phyloP scores from a whole-genome alignment of 2,797 vertebrate genomes.

The Paramormyrops hopkinsi region DNA sequence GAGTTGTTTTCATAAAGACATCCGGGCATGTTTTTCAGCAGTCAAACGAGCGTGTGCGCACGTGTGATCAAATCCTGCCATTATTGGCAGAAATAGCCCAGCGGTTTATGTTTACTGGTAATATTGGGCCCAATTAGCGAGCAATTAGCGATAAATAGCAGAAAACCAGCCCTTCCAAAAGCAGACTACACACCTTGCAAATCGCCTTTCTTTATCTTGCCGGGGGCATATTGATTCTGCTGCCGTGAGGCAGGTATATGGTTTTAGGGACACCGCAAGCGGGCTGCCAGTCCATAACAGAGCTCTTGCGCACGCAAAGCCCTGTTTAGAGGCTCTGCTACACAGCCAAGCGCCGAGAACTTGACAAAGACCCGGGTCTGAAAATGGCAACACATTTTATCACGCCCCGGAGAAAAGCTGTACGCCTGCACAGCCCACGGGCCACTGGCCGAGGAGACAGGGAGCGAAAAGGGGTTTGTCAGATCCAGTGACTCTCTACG shows the following conservation, averaged over 20 bases:
- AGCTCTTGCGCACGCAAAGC: background rate
- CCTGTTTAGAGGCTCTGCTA: background rate
- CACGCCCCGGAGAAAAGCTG: background rate
- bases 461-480: background rate
- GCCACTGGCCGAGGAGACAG: background rate
- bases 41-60: background rate
- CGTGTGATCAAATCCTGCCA: background rate
- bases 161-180: background rate
- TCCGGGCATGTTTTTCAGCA: background rate
- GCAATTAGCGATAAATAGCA: background rate
- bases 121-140: background rate
- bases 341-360: background rate
- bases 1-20: background rate
- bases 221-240: background rate
- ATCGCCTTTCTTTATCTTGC: background rate
- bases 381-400: conserved; percentile 2
- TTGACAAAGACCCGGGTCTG: background rate
- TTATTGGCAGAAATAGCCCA: background rate
- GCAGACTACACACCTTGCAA: background rate
- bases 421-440: background rate
- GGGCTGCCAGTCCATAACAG: background rate
- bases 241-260: background rate
- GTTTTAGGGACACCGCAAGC: background rate
- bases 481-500: background rate
- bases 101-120: background rate